Base-by-base conservation (phyloP, 2,797 vertebrate genomes). In the Lepilemur ruficaudatus region DNA sequence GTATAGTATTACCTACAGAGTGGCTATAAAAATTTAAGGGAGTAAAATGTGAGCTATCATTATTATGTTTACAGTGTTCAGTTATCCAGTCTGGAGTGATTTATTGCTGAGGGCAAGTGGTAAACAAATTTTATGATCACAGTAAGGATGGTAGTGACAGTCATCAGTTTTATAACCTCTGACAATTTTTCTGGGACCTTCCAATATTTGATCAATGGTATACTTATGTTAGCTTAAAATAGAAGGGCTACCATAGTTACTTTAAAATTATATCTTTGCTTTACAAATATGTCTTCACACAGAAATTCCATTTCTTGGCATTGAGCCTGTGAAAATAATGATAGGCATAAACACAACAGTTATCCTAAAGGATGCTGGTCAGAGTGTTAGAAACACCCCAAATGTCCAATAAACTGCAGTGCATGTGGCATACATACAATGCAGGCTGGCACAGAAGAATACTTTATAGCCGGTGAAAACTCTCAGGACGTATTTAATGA, bases 221-320 rank as follows among this genome's bases (percentile, higher is more conserved):
- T 61, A 23, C n/a, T 78, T 93, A 78, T 75, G 73, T 73, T 43
- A 91, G 59, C 72, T 52, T 30, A 91, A 79, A 78, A 89, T 20
- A 93, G 85, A 78, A 55, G 22, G 30, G 83, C 52, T 70, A 22
- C 79, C 65, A 89, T 89, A 79, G 95, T 93, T 96, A 81, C 89
- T 90, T 88, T 79, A 70, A 95, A 97, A 93, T 41, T 89, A 50
- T 32, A 84, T 88, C 72, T 96, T 89, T 89, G 92, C 93, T 86
- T 96, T 93, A 93, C 92, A 96, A 89, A 89, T 85, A 83, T 41
- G 41, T 72, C 95, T 93, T 81, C 84, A 82, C 76, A 41, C 23
- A 84, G 89, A 94, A 93, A 94, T 78, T 86, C 82, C 65, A 89
- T 72, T 92, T 94, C 63, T 94, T 93, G 80, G 86, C 84, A 91